Evolutionary conservation across 2,797 vertebrate species (phyloP).

Genomic region (Micropoecilia bifurca): DNA sequence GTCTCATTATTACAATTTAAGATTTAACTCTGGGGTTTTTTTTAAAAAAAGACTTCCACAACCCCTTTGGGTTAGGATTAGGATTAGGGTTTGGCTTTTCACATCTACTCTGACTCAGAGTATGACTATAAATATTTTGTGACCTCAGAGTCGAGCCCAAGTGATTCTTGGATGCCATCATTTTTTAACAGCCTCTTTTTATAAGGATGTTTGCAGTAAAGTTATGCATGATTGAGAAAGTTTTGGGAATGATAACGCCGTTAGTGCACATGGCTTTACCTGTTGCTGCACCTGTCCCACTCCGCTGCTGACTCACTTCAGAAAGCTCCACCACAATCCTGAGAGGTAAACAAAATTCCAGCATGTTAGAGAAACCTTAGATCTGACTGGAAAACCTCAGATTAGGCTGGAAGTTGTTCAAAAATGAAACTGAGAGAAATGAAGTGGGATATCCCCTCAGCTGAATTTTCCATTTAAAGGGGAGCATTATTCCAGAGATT

Average conservation of each 20-base stretch:
- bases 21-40: conserved; percentile 1
- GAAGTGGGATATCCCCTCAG: background rate
- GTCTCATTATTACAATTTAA: background rate
- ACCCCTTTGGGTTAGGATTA: background rate
- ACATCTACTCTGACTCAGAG: background rate
- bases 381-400: conserved; percentile 30
- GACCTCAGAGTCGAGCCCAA: background rate
- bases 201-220: conserved; percentile 13
- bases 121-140: conserved; percentile 3
- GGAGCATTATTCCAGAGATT: background rate
- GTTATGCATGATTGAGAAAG: background rate
- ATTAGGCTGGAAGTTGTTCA: conserved; percentile 25
- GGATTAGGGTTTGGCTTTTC: background rate
- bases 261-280: conserved; percentile 13
- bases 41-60: background rate
- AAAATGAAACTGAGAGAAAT: background rate
- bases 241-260: conserved; percentile 15
- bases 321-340: conserved; percentile 4
- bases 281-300: conserved; percentile 40
- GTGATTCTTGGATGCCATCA: conserved; percentile 7
- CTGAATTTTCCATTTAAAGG: background rate
- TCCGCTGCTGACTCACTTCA: conserved; percentile 38
- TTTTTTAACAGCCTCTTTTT: conserved; percentile 25
- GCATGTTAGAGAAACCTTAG: conserved; percentile 14
- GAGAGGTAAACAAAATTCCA: conserved; percentile 18